These are phyloP conservation scores for Drosophila melanocephala DNA, from an alignment of 2,888 invertebrate genomes.

Conservation along the genomic window DNA sequence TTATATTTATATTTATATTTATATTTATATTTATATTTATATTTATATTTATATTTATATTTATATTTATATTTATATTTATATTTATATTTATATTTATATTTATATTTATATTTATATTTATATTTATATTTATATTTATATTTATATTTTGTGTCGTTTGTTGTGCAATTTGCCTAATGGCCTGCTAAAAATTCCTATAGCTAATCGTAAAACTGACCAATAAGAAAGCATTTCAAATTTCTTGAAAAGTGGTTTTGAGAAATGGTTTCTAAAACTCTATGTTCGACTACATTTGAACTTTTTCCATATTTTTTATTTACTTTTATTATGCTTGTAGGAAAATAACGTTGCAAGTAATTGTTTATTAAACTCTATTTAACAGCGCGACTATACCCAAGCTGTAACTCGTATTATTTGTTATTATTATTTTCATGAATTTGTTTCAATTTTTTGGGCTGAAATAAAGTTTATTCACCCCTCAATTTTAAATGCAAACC, in stretches of 20 bases:
- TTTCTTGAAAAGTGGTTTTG: background rate
- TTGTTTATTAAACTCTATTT: too few species aligned
- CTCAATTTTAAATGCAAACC: background rate
- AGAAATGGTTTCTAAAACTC: background rate
- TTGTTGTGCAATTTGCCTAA: slow-evolving; percentile 13
- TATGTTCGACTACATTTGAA: too few species aligned
- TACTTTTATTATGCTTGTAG: too few species aligned
- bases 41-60: background rate
- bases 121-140: background rate
- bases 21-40: background rate
- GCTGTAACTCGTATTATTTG: background rate
- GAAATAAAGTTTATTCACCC: background rate
- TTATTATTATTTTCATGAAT: background rate
- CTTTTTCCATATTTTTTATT: background rate
- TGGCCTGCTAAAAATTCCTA: background rate
- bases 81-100: background rate
- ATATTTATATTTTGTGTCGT: background rate
- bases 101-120: background rate
- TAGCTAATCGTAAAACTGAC: background rate
- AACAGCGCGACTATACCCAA: background rate
- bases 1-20: slow-evolving; percentile 1
- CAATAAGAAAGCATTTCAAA: background rate
- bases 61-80: background rate
- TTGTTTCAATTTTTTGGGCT: background rate
- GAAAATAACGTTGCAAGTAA: too few species aligned